A percentile compares a stretch with the other conserved stretches of the same genome.
Conservation (phyloP, 92 coral and sea anemone genomes). For the Palythoa grandis region DNA sequence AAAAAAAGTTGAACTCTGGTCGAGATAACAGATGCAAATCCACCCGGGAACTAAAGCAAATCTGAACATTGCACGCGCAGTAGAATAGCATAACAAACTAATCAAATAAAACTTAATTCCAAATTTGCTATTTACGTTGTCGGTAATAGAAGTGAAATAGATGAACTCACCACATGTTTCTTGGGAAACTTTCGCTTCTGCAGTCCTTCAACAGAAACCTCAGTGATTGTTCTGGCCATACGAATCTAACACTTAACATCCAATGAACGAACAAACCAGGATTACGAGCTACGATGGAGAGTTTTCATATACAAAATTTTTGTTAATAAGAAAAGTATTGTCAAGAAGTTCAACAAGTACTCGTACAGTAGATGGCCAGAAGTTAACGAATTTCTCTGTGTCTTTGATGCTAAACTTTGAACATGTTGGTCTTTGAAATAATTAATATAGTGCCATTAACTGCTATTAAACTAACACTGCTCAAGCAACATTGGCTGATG, state of each 20-base stretch:
- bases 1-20: too few relatives aligned
- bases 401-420: not conserved
- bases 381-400: not conserved
- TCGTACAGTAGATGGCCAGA: not conserved
- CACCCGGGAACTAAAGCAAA: too few relatives aligned
- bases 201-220: slow-evolving; percentile 78
- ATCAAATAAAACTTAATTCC: not conserved
- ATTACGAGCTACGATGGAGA: not conserved
- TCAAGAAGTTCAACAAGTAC: not conserved
- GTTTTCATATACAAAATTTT: not conserved
- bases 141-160: not conserved
- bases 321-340: not conserved
- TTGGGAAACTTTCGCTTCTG: slow-evolving; percentile 65
- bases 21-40: too few relatives aligned
- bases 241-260: not conserved
- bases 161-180: slow-evolving; percentile 71
- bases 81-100: not conserved
- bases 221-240: slow-evolving; percentile 67
- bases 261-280: not conserved
- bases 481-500: slow-evolving; percentile 23
- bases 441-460: not conserved
- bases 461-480: slow-evolving; percentile 2
- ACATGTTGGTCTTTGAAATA: not conserved
- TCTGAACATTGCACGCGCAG: not conserved
- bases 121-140: not conserved